Percentiles rank a stretch among this genome's conserved stretches.
These are phyloP conservation scores for Drosophila littoralis DNA, from an alignment of 1,140 invertebrate genomes.

Conservation along the genomic window DNA sequence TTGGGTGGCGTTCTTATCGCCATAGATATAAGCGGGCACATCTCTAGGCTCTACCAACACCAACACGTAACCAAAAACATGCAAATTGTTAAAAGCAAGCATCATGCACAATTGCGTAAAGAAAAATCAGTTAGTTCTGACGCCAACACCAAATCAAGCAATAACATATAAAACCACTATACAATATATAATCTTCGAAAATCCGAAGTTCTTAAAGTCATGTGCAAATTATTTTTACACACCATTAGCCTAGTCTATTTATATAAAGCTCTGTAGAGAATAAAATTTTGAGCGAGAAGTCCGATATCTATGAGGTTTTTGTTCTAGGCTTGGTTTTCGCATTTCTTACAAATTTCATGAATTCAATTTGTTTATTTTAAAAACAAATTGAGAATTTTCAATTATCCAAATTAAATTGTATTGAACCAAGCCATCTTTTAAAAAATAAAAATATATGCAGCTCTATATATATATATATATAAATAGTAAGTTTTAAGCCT, in stretches of 20 bases:
- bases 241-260: background rate
- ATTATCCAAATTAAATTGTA: too few species aligned
- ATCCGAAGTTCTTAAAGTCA: background rate
- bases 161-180: background rate
- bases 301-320: too few species aligned
- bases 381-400: too few species aligned
- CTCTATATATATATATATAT: too few species aligned
- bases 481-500: too few species aligned
- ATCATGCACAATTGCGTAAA: constrained; percentile 33
- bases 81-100: constrained; percentile 39
- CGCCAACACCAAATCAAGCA: constrained; percentile 54
- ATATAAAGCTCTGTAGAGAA: too few species aligned
- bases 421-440: too few species aligned
- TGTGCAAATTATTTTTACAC: background rate
- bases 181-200: background rate
- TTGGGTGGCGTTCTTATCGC: constrained; percentile 86
- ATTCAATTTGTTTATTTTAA: too few species aligned
- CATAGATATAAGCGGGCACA: constrained; percentile 85
- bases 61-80: constrained; percentile 53
- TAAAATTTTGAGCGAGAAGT: too few species aligned
- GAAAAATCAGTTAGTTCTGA: constrained; percentile 58
- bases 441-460: too few species aligned
- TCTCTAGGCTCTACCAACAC: constrained; percentile 85
- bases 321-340: too few species aligned
- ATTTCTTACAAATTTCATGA: too few species aligned